A percentile compares a stretch with the other conserved stretches of the same genome.
These are phyloP conservation scores for Brachypalpus laphriformis DNA, from an alignment of 2,888 invertebrate species.

Conservation along the genomic window DNA sequence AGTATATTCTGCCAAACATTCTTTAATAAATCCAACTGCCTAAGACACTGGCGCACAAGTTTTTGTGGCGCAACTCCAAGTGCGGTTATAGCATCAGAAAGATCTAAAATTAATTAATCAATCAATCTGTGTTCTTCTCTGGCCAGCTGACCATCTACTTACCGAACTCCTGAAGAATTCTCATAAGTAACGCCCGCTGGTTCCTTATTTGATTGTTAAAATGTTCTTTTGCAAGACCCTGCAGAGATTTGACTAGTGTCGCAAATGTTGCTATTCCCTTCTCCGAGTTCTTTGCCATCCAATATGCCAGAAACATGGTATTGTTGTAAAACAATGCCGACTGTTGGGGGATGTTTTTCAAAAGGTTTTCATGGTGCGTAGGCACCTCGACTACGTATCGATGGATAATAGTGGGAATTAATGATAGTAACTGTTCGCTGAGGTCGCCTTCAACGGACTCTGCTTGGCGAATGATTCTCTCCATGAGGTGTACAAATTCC, in stretches of 20 bases:
- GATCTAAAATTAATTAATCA: constrained; percentile 74
- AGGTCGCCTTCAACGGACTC: constrained; percentile 65
- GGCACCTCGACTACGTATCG: constrained; percentile 91
- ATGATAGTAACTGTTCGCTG: constrained; percentile 85
- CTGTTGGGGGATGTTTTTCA: constrained; percentile 94
- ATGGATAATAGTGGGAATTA: constrained; percentile 89
- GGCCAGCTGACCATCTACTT: constrained; percentile 62
- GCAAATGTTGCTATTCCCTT: constrained; percentile 85
- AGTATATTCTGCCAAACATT: constrained; percentile 95
- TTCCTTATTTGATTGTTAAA: constrained; percentile 89
- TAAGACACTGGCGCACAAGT: constrained; percentile 91
- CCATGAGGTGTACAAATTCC: constrained; percentile 81
- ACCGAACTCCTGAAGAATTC: constrained; percentile 91
- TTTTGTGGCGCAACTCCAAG: constrained; percentile 84
- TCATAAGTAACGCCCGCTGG: constrained; percentile 90
- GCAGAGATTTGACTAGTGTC: constrained; percentile 87
- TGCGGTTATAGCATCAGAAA: constrained; percentile 78
- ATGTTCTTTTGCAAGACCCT: constrained; percentile 87
- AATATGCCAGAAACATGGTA: constrained; percentile 93
- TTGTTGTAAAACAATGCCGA: constrained; percentile 95
- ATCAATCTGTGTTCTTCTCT: background rate
- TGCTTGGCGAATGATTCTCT: constrained; percentile 79
- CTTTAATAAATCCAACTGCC: constrained; percentile 92
- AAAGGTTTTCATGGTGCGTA: constrained; percentile 89
- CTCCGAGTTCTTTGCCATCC: constrained; percentile 86